Percentiles rank a stretch among this genome's conserved stretches.
Evolutionary conservation across 2,797 vertebrate species (phyloP).

Genomic region (Parauchenoglanis punctatus): DNA sequence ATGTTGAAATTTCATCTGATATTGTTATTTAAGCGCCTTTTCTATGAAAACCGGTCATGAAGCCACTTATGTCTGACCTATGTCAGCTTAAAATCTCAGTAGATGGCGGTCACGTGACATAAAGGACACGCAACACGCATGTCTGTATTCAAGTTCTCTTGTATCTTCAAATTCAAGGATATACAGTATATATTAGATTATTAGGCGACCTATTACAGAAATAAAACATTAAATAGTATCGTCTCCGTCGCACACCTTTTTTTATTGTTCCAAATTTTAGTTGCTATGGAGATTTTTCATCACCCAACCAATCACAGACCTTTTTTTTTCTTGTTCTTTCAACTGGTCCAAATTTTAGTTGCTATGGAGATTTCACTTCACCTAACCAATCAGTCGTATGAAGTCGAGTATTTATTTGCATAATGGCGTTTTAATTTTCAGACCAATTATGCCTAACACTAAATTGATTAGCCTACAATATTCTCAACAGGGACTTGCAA

Average conservation of each 20-base stretch:
- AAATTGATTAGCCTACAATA: not conserved
- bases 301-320: not conserved
- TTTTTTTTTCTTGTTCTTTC: not conserved
- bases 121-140: too few species aligned
- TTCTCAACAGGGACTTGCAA: not conserved
- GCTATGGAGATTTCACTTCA: not conserved
- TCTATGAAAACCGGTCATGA: not conserved
- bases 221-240: not conserved
- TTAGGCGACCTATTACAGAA: not conserved
- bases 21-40: not conserved
- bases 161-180: not conserved
- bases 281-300: not conserved
- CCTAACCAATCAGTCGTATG: not conserved
- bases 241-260: not conserved
- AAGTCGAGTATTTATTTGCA: not conserved
- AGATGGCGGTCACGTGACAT: not conserved
- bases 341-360: not conserved
- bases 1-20: not conserved
- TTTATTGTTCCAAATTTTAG: not conserved
- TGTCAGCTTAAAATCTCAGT: not conserved
- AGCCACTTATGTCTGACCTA: not conserved
- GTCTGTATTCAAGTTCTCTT: not conserved
- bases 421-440: not conserved
- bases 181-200: too few species aligned
- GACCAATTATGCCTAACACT: not conserved